Base-by-base conservation (phyloP, 1,140 invertebrate genomes). In the Ditylenchus dipsaci region DNA sequence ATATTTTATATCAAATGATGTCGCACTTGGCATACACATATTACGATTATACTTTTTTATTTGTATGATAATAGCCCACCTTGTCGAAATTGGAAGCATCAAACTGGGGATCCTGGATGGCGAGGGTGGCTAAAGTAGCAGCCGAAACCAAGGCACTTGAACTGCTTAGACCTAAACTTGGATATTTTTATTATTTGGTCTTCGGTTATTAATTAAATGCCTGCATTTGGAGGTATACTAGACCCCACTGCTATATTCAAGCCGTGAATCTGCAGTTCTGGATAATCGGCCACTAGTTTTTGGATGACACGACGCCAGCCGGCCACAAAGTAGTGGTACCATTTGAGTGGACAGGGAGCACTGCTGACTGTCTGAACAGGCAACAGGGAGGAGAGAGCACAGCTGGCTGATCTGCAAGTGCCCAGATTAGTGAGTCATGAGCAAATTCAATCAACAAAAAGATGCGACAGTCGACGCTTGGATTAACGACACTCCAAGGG, bases 121-220 rank as follows among this genome's bases (percentile, higher is more conserved):
- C 84, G n/a, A 90, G 84, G 43, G 90, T 89, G n/a, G 90, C 87
- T 21, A 98, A 84, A 33, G 91, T 89, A 11, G 93, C 89, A 53
- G 92, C 90, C 80, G 93, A 94, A 1, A 98, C 95, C 43, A 99
- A 85, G 21, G 95, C 95, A 84, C 93, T 96, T 1, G 95, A 97
- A 83, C 93, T 96, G 0, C 94, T 97, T 8, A 99, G 86, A 38
- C 33, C 33, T 38, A 47, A 63, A 47, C 3, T 21, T 38, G 33
- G 33, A 11, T 38, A n/a, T n/a, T n/a, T n/a, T n/a, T n/a, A n/a
- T n/a, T n/a, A n/a, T n/a, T n/a, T n/a, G n/a, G n/a, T n/a, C n/a
- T n/a, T n/a, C n/a, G n/a, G n/a, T n/a, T n/a, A n/a, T n/a, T n/a
- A n/a, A n/a, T n/a, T n/a, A n/a, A n/a, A n/a, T 38, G 7, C 96